Evolutionary conservation across 2,797 vertebrate species (phyloP), one percentile per base, ranked within the genome.

Genomic region (Phoebastria nigripes): DNA sequence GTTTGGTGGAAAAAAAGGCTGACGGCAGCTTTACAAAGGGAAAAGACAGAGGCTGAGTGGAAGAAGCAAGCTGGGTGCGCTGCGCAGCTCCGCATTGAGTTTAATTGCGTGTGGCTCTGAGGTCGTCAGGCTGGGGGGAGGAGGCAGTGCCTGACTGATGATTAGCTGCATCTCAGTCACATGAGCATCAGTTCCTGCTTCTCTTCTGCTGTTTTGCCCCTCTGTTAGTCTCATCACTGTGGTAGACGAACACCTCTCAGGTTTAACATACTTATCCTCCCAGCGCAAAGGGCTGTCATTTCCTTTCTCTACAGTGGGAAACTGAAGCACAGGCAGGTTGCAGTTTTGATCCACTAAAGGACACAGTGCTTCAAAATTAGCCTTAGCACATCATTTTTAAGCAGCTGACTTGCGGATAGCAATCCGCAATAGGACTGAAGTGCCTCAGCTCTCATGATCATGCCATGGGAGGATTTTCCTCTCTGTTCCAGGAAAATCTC

Each of bases 81-180:
- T 54, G 69, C 2, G 2, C 44, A 63, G 49, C 77, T 46, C 63
- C 44, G 41, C 83, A 3, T 5, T 2, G 5, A 33, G 19, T 20
- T 62, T 7, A 21, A 56, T n/a, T 35, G 35, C 5, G 0, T n/a
- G 33, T 19, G 35, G 37, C 66, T 71, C 44, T 0, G 6, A 67
- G 54, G 28, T 21, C 1, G 1, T 6, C 1, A 7, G 49, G 54
- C 66, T 56, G 59, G 28, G 58, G 21, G 41, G 0, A 54, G 72
- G 73, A 49, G 31, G 63, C 83, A 54, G 81, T 1, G 26, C 58
- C 78, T 35, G 62, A 0, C 61, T 56, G 49, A 37, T 12, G 51
- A n/a, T 33, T 1, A 54, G 33, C 80, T 88, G 78, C 78, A 76
- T n/a, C 29, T 51, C 41, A 46, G 70, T 35, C 19, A 1, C 35